Conservation (phyloP, 2,113 vertebrate species). For the Dasyornis broadbenti region DNA sequence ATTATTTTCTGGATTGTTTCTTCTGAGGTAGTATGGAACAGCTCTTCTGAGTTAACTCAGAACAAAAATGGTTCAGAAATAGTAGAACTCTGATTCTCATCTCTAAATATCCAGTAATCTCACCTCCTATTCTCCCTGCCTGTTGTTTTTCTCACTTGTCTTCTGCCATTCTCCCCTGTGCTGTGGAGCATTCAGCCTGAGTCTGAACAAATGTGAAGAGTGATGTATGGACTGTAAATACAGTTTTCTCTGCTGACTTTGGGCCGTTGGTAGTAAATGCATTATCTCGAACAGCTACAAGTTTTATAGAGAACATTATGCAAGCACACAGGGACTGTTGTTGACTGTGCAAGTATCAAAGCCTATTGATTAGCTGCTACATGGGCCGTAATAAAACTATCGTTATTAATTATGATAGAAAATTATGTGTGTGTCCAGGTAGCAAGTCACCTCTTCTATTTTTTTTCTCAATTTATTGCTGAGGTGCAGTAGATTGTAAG, state of each 20-base stretch:
- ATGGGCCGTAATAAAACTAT: slow-evolving; percentile 61
- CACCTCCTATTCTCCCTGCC: neutral
- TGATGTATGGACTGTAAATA: slow-evolving; percentile 61
- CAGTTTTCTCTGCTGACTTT: slow-evolving; percentile 50
- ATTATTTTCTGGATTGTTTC: neutral
- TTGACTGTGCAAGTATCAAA: slow-evolving; percentile 59
- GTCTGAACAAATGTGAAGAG: slow-evolving; percentile 57
- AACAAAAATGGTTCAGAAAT: neutral
- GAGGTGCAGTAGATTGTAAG: slow-evolving; percentile 8
- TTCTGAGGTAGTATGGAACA: neutral
- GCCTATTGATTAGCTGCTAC: slow-evolving; percentile 69
- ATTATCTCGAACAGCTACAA: slow-evolving; percentile 51
- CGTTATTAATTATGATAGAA: slow-evolving; percentile 59
- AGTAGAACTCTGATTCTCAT: neutral
- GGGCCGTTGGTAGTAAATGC: slow-evolving; percentile 35
- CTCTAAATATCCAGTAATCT: neutral
- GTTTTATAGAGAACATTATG: slow-evolving; percentile 43
- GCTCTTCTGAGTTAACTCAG: neutral
- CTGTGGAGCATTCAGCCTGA: neutral
- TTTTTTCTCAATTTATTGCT: slow-evolving; percentile 21
- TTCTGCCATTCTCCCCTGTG: neutral
- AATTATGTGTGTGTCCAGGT: neutral
- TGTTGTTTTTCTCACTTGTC: neutral
- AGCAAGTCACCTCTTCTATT: slow-evolving; percentile 1
- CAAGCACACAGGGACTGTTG: slow-evolving; percentile 18